Evolutionary conservation across 1,140 invertebrate genomes (phyloP).

Genomic region (Chironomus tepperi): DNA sequence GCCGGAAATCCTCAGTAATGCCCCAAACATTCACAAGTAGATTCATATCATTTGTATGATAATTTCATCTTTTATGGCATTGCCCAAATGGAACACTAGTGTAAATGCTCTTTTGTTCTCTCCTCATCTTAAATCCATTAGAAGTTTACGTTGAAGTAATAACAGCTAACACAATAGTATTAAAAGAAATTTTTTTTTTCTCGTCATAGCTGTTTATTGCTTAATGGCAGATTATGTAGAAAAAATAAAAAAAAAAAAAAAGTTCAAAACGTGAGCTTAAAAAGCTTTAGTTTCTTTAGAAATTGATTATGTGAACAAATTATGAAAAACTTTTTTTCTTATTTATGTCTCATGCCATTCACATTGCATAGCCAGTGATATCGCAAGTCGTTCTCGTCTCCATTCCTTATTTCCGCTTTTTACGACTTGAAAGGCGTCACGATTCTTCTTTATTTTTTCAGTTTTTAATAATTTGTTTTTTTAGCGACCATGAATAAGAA

Average conservation of each 20-base stretch:
- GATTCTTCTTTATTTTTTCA: neutral
- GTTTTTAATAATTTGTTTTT: constrained; percentile 2
- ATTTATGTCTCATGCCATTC: neutral
- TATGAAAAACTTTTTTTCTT: neutral
- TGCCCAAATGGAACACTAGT: no score
- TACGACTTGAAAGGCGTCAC: neutral
- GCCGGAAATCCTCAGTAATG: no score
- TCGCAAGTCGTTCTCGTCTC: neutral
- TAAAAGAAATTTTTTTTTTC: no score
- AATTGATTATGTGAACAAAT: neutral
- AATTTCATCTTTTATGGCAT: no score
- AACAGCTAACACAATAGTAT: no score
- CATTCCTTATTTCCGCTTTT: neutral
- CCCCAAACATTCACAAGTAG: no score
- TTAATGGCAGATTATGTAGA: no score
- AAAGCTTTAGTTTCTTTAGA: neutral
- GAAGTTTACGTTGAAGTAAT: no score
- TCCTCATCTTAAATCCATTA: no score
- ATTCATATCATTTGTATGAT: no score
- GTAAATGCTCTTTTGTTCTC: no score
- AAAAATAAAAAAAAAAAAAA: neutral
- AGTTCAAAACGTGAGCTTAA: neutral
- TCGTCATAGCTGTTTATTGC: no score
- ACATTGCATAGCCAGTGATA: neutral
- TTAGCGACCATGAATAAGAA: neutral